Evolutionary conservation across 2,113 vertebrate species (phyloP).

Genomic region (Orthonyx spaldingii): DNA sequence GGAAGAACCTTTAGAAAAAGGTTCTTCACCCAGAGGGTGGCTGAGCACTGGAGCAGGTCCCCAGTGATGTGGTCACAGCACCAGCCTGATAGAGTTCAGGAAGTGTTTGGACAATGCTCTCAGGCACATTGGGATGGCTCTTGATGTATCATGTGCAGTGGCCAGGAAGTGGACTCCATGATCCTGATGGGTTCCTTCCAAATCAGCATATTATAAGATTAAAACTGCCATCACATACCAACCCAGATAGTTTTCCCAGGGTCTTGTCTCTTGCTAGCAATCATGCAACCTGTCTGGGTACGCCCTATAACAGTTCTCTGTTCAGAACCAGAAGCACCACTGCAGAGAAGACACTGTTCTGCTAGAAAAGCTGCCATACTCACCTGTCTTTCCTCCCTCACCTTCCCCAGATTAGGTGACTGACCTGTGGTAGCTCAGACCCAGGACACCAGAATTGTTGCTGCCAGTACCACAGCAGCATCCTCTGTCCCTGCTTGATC

Average conservation of each 20-base stretch:
- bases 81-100: neutral
- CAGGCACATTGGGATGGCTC: neutral
- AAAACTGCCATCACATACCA: neutral
- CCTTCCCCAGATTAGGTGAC: fast-evolving
- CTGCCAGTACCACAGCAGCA: neutral
- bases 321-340: neutral
- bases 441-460: neutral
- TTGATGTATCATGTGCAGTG: neutral
- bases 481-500: neutral
- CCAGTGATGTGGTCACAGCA: neutral
- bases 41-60: neutral
- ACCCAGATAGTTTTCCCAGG: neutral
- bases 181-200: neutral
- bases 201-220: neutral
- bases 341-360: neutral
- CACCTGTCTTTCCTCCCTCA: neutral
- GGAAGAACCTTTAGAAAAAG: neutral
- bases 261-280: neutral
- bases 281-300: neutral
- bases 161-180: neutral
- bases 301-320: neutral
- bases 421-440: neutral
- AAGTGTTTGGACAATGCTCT: neutral
- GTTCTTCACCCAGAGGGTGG: neutral
- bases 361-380: neutral